Base-by-base conservation (phyloP, 2,888 invertebrate genomes). In the Drosophila picticornis region DNA sequence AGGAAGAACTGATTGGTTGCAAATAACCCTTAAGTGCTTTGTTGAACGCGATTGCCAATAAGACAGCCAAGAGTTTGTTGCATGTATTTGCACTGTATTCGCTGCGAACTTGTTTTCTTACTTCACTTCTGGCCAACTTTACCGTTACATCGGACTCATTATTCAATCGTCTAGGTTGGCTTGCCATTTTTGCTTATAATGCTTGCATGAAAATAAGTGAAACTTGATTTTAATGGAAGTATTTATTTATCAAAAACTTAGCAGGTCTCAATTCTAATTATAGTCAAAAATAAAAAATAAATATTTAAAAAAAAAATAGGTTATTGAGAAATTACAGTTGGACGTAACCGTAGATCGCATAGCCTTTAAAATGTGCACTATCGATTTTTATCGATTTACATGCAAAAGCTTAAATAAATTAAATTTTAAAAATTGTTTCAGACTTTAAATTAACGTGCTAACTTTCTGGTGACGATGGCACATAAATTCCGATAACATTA, bases 121-220 rank as follows among this genome's bases (percentile, higher is more conserved):
- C 11, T 32, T 32, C 4, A 11, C 32, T 11, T 32, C 38, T 22
- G 13, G 2, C 10, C 29, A 34, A 36, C 3, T 22, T n/a, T 19
- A 16, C 25, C 36, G 3, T 78, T 78, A 46, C 68, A 72, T 78
- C 68, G 63, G 48, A 61, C 34, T 25, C 27, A 19, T 5, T 3
- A 22, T 11, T 19, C 19, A n/a, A 13, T 5, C 32, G 13, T 11
- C n/a, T 11, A 4, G 34, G 4, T 13, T 34, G 61, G 55, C 58
- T 46, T 57, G 50, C 19, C 27, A 2, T 25, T 19, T 19, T 38
- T 40, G 52, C 52, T 66, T 66, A 72, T 62, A 60, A 43, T 19
- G 10, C 10, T 53, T 31, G 25, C 53, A n/a, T 60, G 27, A 48
- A 52, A 56, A 60, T 57, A 61, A 64, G 36, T 51, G 19, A 13